Evolutionary conservation across 1,140 invertebrate species (phyloP).

Genomic region (Epicauta chinensis): DNA sequence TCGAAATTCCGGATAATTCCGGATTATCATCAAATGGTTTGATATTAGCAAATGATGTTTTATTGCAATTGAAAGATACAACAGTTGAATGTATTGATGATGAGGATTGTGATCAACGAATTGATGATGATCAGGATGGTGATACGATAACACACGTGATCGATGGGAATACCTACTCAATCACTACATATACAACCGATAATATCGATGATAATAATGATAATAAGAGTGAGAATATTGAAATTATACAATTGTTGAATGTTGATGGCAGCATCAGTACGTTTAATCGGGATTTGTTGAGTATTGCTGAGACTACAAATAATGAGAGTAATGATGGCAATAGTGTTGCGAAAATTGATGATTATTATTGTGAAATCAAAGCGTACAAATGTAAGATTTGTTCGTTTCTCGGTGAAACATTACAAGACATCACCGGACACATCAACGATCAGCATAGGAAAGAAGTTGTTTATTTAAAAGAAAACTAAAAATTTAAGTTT

Average conservation of each 20-base stretch:
- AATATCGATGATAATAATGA: neutral
- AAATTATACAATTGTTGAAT: conserved; percentile 23
- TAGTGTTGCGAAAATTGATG: conserved; percentile 8
- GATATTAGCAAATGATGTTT: conserved; percentile 4
- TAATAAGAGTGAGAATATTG: conserved; percentile 1
- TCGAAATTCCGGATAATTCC: neutral
- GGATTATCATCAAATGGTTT: neutral
- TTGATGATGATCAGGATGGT: conserved; percentile 1
- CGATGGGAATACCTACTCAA: conserved; percentile 7
- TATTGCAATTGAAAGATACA: neutral
- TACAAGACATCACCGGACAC: conserved; percentile 25
- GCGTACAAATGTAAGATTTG: conserved; percentile 33
- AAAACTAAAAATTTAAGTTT: neutral
- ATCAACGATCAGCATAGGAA: conserved; percentile 19
- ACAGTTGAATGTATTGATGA: neutral
- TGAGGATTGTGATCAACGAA: too few species aligned
- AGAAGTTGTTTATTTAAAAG: conserved; percentile 6
- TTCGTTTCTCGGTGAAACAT: conserved; percentile 25
- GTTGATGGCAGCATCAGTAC: conserved; percentile 23
- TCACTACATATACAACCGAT: conserved; percentile 4
- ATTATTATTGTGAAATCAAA: conserved; percentile 20
- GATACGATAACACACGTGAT: conserved; percentile 3
- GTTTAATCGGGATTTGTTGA: conserved; percentile 16
- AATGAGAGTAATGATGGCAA: neutral
- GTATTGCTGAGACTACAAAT: neutral